Evolutionary conservation across 92 coral and sea anemone genomes (phyloP).

Genomic region (Muricea muricata): DNA sequence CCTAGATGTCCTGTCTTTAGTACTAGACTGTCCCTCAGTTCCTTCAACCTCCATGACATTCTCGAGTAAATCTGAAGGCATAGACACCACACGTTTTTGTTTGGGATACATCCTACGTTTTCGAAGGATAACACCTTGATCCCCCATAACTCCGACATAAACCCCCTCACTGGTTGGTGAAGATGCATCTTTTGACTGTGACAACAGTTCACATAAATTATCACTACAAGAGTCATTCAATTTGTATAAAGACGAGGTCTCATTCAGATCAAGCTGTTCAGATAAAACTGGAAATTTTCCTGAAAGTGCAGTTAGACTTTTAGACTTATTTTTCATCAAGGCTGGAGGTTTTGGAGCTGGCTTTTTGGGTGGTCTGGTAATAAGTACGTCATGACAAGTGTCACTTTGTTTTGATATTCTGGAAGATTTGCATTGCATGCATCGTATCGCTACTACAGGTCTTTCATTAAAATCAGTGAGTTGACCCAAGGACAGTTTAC

Average conservation of each 20-base stretch:
- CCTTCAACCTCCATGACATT: slow-evolving; percentile 31
- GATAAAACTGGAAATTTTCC: slow-evolving; percentile 38
- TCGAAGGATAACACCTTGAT: slow-evolving; percentile 44
- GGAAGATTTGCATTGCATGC: slow-evolving; percentile 18
- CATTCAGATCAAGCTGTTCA: slow-evolving; percentile 29
- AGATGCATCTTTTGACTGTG: slow-evolving; percentile 28
- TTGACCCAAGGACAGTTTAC: slow-evolving; percentile 16
- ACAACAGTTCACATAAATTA: slow-evolving; percentile 29
- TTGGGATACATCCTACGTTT: slow-evolving; percentile 2
- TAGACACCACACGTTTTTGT: slow-evolving; percentile 28
- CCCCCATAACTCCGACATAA: slow-evolving; percentile 35
- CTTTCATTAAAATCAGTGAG: slow-evolving; percentile 6
- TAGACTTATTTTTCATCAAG: slow-evolving; percentile 20
- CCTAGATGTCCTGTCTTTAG: not conserved
- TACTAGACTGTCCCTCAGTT: not conserved
- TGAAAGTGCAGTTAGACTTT: slow-evolving; percentile 22
- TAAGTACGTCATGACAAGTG: slow-evolving; percentile 24
- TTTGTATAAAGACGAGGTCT: slow-evolving; percentile 33
- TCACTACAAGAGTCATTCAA: slow-evolving; percentile 40
- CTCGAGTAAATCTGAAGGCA: slow-evolving; percentile 40
- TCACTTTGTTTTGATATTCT: not conserved
- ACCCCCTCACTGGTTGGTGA: slow-evolving; percentile 45
- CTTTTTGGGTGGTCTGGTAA: slow-evolving; percentile 44
- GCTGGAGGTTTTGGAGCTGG: slow-evolving; percentile 46
- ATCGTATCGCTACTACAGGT: not conserved